Conservation (phyloP, 2,113 vertebrate genomes). For the Pelusios castaneus region DNA sequence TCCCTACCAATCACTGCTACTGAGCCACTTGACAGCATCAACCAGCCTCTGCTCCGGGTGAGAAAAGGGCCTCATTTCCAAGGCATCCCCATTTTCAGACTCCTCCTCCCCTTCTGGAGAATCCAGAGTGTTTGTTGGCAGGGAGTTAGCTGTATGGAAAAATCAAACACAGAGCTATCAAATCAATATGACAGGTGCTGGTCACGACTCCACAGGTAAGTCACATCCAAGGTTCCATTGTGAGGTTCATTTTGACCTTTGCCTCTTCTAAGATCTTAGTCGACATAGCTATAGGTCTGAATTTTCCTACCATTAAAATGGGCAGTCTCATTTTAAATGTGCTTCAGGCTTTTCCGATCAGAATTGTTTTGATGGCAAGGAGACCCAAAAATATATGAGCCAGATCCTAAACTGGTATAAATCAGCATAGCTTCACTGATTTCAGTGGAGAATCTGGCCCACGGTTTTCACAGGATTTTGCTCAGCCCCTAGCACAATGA, state of each 20-base stretch:
- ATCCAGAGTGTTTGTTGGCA: slow-evolving; percentile 43
- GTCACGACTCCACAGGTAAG: background rate
- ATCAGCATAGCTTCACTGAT: background rate
- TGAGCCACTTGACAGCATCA: slow-evolving; percentile 51
- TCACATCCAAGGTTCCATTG: background rate
- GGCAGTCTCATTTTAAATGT: background rate
- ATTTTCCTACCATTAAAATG: background rate
- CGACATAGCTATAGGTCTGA: background rate
- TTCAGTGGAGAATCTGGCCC: background rate
- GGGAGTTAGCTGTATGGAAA: slow-evolving; percentile 47
- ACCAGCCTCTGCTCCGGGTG: slow-evolving; percentile 64
- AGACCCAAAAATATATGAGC: background rate
- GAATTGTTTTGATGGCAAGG: background rate
- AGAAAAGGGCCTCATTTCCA: slow-evolving; percentile 54
- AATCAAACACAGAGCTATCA: background rate
- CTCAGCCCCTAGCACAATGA: background rate
- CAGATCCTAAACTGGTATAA: background rate
- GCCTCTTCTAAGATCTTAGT: background rate
- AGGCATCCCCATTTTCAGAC: background rate
- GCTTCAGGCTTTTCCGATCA: background rate
- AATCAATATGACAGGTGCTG: fast-evolving
- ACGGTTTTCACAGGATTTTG: background rate
- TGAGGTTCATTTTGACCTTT: background rate
- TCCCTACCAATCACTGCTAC: slow-evolving; percentile 75
- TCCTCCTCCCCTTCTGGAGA: slow-evolving; percentile 55